Conservation (phyloP, 2,113 vertebrate species). For the Cricetomys ansorgei region DNA sequence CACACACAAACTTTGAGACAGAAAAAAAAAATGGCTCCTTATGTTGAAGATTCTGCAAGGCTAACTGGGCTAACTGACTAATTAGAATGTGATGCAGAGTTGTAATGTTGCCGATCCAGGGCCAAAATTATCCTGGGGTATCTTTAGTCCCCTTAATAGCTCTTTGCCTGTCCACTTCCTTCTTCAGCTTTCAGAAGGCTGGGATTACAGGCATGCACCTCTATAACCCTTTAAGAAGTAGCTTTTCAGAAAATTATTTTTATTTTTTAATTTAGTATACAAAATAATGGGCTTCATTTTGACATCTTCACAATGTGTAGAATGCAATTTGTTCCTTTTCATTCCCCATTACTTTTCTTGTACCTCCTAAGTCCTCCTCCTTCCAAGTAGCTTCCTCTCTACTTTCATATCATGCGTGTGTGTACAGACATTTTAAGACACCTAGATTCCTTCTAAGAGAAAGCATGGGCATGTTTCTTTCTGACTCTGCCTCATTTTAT, state of each 20-base stretch:
- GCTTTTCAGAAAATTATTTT: background rate
- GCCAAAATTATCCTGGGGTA: background rate
- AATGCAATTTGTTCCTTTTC: background rate
- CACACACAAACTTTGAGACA: background rate
- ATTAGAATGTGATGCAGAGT: background rate
- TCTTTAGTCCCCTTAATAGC: background rate
- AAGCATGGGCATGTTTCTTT: background rate
- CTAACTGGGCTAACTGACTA: background rate
- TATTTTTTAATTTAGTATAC: background rate
- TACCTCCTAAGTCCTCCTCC: background rate
- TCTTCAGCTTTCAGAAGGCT: background rate
- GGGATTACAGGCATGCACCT: background rate
- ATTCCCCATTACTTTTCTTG: background rate
- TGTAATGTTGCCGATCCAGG: background rate
- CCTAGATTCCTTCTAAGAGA: background rate
- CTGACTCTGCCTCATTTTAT: background rate
- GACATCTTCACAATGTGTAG: background rate
- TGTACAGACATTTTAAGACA: background rate
- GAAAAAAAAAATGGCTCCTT: background rate
- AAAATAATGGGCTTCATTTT: background rate
- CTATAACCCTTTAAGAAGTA: background rate
- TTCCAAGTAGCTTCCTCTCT: background rate
- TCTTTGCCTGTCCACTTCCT: background rate
- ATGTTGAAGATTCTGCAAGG: background rate
- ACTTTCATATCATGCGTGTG: background rate